phyloP scores from a whole-genome alignment of 2,113 vertebrate genomes.

The Macquaria australasica region DNA sequence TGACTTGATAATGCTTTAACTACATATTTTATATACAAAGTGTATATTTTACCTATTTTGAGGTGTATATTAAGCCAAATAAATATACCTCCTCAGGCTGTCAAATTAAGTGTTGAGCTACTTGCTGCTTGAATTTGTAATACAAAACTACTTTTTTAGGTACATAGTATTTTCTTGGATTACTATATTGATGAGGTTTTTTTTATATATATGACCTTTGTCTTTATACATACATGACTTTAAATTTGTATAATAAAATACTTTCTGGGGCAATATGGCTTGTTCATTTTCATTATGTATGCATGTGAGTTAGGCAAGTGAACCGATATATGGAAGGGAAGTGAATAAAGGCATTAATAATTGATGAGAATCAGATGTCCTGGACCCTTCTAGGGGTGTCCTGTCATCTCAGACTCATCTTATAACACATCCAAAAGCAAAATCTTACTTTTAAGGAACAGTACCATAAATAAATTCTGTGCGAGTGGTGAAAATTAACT shows the following conservation, averaged over 20 bases:
- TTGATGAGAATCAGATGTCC: background rate
- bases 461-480: too few relatives aligned
- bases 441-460: too few relatives aligned
- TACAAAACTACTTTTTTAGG: background rate
- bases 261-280: background rate
- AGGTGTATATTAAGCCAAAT: constrained; percentile 9
- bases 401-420: too few relatives aligned
- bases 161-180: constrained; percentile 3
- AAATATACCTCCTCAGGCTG: background rate
- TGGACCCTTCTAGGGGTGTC: too few relatives aligned
- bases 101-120: background rate
- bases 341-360: background rate
- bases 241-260: constrained; percentile 26
- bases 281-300: background rate
- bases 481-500: too few relatives aligned
- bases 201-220: background rate
- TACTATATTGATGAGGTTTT: background rate
- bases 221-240: constrained; percentile 6
- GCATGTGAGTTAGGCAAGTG: background rate
- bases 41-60: background rate
- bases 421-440: too few relatives aligned
- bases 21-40: background rate
- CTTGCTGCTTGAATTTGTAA: constrained; percentile 9
- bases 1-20: background rate
- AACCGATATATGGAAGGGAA: background rate